These are phyloP conservation scores for Macrochelys suwanniensis DNA, from an alignment of 2,797 vertebrate genomes.

Conservation along the genomic window DNA sequence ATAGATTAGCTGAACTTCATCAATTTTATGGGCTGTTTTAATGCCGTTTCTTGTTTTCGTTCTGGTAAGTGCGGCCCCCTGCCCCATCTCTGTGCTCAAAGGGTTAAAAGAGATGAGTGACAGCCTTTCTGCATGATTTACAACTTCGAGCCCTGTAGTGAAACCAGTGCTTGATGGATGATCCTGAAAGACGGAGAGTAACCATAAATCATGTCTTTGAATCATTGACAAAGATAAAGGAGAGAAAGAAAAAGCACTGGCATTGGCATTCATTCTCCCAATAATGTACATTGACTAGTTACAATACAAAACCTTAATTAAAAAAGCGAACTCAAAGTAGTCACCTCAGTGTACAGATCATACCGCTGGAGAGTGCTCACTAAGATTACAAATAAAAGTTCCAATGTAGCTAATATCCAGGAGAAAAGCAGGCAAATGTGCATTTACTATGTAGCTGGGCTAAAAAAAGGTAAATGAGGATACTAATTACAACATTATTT, in stretches of 20 bases:
- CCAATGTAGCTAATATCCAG: not conserved
- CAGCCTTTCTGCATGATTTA: constrained; percentile 99
- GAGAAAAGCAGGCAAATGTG: not conserved
- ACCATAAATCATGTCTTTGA: constrained; percentile 99
- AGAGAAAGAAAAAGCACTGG: constrained; percentile 97
- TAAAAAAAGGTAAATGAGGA: not conserved
- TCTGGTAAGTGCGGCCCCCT: constrained; percentile 18
- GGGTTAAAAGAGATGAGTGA: constrained; percentile 99
- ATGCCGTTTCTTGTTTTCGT: constrained; percentile 16
- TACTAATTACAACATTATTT: not conserved
- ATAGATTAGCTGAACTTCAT: constrained; percentile 43
- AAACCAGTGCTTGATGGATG: constrained; percentile 99
- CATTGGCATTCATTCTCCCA: constrained; percentile 99
- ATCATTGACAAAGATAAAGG: constrained; percentile 99
- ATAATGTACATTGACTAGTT: constrained; percentile 99
- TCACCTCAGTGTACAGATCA: constrained; percentile 70
- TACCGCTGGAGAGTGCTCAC: constrained; percentile 37
- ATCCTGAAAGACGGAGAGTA: constrained; percentile 99
- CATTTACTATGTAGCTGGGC: not conserved
- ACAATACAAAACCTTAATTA: constrained; percentile 99
- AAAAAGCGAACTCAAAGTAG: constrained; percentile 86
- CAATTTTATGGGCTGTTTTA: constrained; percentile 39
- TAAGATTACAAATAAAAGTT: constrained; percentile 71
- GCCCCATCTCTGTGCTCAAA: constrained; percentile 84
- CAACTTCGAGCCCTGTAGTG: constrained; percentile 97